Conservation (phyloP, 2,113 vertebrate genomes). For the Pipa parva region DNA sequence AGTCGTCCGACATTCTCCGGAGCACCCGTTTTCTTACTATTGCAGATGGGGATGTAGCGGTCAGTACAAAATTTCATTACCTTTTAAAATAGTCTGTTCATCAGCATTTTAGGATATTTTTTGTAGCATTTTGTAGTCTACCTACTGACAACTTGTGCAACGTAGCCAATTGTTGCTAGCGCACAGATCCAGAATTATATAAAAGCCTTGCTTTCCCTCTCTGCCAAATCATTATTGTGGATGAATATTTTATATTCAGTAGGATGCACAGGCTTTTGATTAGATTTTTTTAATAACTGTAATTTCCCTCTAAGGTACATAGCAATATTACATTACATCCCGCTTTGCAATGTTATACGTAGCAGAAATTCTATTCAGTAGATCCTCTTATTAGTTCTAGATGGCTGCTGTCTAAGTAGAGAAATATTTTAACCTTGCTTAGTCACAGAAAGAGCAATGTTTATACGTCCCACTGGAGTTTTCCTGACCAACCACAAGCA, state of each 20-base stretch:
- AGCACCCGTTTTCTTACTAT: too few species aligned
- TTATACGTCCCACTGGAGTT: too few species aligned
- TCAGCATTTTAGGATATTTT: conserved; percentile 13
- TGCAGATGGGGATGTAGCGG: too few species aligned
- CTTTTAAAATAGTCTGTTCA: conserved; percentile 6
- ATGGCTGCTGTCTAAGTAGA: too few species aligned
- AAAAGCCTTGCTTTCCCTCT: conserved; percentile 18
- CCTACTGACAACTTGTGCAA: conserved; percentile 8
- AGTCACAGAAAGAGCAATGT: too few species aligned
- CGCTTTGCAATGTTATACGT: too few species aligned
- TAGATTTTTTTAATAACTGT: conserved; percentile 25
- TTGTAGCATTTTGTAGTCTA: not conserved
- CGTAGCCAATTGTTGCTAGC: conserved; percentile 20
- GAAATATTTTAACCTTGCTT: too few species aligned
- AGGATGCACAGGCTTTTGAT: not conserved
- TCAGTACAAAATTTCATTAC: too few species aligned
- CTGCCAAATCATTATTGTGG: conserved; percentile 34
- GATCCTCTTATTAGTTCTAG: too few species aligned
- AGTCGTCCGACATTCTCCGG: too few species aligned
- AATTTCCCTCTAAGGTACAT: conserved; percentile 26
- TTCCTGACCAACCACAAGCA: too few species aligned
- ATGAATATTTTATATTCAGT: conserved; percentile 35
- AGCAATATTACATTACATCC: conserved; percentile 6
- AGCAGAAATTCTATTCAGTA: too few species aligned
- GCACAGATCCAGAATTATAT: conserved; percentile 19